Percentiles rank a stretch among this genome's conserved stretches.
Evolutionary conservation across 2,888 invertebrate species (phyloP).

Genomic region (Dryobotodes eremita): DNA sequence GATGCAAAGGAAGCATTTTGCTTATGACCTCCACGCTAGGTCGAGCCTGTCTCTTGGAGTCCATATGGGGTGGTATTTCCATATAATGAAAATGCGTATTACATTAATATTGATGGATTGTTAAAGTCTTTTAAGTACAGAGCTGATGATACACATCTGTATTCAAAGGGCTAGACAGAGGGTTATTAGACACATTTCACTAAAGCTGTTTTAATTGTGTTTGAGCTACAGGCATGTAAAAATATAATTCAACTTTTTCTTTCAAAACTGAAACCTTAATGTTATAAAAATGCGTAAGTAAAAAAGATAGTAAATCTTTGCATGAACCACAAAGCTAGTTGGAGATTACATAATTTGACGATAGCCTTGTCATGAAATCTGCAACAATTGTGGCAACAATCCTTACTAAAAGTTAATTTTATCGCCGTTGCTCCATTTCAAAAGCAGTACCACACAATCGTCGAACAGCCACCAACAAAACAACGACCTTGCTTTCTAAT

Average conservation of each 20-base stretch:
- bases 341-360: too few relatives aligned
- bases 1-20: too few relatives aligned
- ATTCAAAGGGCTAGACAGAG: not conserved
- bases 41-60: too few relatives aligned
- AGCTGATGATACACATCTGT: not conserved
- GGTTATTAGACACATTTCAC: not conserved
- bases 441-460: conserved; percentile 73
- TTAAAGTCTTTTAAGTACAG: too few relatives aligned
- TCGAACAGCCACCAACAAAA: conserved; percentile 73
- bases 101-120: too few relatives aligned
- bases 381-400: conserved; percentile 2
- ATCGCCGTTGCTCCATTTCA: conserved; percentile 68
- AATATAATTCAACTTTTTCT: not conserved
- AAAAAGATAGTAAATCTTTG: not conserved
- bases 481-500: conserved; percentile 89
- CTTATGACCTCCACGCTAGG: too few relatives aligned
- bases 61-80: too few relatives aligned
- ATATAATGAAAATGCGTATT: too few relatives aligned
- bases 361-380: not conserved
- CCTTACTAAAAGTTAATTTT: not conserved
- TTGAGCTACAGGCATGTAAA: not conserved
- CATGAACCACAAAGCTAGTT: not conserved
- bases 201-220: not conserved
- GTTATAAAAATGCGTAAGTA: not conserved
- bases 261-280: not conserved